Conservation (phyloP, 2,113 vertebrate species). For the Pituophis catenifer region DNA sequence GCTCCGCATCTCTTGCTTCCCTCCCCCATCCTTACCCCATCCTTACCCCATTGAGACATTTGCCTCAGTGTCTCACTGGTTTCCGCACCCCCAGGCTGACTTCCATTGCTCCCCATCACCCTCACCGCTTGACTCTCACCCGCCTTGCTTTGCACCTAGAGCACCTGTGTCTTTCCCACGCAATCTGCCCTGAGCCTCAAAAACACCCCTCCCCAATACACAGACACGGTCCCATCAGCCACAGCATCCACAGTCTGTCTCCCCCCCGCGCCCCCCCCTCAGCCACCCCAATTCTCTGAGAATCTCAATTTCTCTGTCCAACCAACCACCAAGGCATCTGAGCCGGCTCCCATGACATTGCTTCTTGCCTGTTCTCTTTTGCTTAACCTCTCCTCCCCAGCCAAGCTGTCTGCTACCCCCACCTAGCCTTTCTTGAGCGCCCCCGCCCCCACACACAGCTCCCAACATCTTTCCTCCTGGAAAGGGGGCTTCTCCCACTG, state of each 20-base stretch:
- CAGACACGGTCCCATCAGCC: not conserved
- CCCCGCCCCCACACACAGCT: not conserved
- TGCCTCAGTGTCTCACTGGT: not conserved
- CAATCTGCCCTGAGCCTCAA: not conserved
- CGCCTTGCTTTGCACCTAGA: not conserved
- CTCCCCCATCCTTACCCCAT: not conserved
- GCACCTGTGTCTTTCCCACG: not conserved
- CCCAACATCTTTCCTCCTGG: not conserved
- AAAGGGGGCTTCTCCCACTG: not conserved
- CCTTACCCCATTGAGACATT: not conserved
- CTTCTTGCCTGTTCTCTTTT: not conserved
- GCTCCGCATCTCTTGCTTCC: not conserved
- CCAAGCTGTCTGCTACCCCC: not conserved
- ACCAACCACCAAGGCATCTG: not conserved
- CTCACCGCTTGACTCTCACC: not conserved
- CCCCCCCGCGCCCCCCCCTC: not conserved
- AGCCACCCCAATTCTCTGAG: not conserved
- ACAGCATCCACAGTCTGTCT: not conserved
- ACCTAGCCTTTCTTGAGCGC: not conserved
- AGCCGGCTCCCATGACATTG: not conserved
- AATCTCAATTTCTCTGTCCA: not conserved
- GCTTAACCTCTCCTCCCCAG: not conserved
- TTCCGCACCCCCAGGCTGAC: constrained; percentile 1
- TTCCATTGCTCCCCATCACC: not conserved
- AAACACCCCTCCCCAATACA: not conserved